Base-by-base conservation (phyloP, 2,888 invertebrate species). In the Lymantria monacha region DNA sequence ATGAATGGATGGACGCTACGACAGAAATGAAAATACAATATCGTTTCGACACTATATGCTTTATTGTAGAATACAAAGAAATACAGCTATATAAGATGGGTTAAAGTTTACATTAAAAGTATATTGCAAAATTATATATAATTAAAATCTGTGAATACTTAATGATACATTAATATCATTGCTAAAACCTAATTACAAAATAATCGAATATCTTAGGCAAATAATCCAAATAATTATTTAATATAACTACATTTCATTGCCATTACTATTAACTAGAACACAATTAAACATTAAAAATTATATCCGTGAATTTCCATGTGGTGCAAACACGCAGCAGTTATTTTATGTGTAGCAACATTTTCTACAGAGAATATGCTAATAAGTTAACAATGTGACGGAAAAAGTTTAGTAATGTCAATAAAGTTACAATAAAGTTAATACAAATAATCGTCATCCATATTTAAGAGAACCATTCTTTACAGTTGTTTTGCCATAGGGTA, bases 41-140 rank as follows among this genome's bases (percentile, higher is more conserved):
- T 66, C 50, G 50, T 55, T 9, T 56, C 61, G 30, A 49, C 44
- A 40, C 49, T 43, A 53, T 68, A 53, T 59, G 53, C 62, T 64
- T 59, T 52, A 46, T 51, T 53, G 31, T 65, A 57, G 49, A 55
- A 33, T 33, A 33, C 10, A 33, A 33, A 33, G 10, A 8, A 9
- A 33, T 22, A 22, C 22, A 5, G 5, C 22, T 22, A 22, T 22
- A 22, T 22, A 3, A 22, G 22, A 22, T 22, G 9, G 33, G 9
- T 33, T 33, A 33, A 10, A 10, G 9, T 33, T 33, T 33, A 33
- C 33, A 33, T 33, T 33, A 10, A 10, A 33, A 33, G 10, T 33
- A 33, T 8, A 33, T 33, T 5, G 33, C 33, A 33, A 33, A 33
- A 33, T 33, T 22, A 22, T 22, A n/a, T n/a, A 33, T 33, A 33